Base-by-base conservation (phyloP, 2,888 invertebrate species). In the Thysanoteuthis rhombus region DNA sequence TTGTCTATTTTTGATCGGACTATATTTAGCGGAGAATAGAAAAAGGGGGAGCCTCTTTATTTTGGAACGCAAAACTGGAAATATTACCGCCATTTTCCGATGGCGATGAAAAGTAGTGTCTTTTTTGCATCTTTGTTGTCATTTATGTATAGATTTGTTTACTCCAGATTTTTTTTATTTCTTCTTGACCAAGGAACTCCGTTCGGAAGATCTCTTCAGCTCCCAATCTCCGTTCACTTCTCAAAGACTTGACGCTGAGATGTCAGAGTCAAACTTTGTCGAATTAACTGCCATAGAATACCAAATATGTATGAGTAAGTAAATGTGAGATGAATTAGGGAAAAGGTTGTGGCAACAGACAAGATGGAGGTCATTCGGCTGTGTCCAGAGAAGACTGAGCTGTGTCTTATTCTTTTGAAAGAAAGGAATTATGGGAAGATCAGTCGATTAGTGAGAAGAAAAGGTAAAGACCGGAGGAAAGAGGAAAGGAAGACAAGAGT, bases 281-380 rank as follows among this genome's bases (percentile, higher is more conserved):
- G 75, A 75, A 75, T 75, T 75, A 75, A 75, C 75, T 75, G 75
- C 75, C 75, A 75, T n/a, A n/a, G 75, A 75, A 75, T 75, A 75
- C 75, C 75, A 75, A 75, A 75, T 75, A 75, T 75, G 75, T 75
- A 19, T n/a, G 75, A 75, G 75, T n/a, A 32, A 58, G 58, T 58
- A 75, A 75, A 75, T 75, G 75, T 75, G 16, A 36, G 0, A 36
- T n/a, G 75, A 75, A 75, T 75, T 75, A 75, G 75, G 19, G 75
- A n/a, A 75, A 75, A 36, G 75, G 75, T 75, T 75, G 8, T 75
- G 75, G 75, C 75, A n/a, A 75, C 16, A 75, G 75, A 75, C 75
- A 75, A 75, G 75, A 75, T 75, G 36, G 75, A 75, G 75, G 75
- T 75, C 75, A 75, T 75, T 75, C 75, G 36, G 75, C 75, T 36